These are phyloP conservation scores for Xestia xanthographa DNA, from an alignment of 2,888 invertebrate genomes.

Conservation along the genomic window DNA sequence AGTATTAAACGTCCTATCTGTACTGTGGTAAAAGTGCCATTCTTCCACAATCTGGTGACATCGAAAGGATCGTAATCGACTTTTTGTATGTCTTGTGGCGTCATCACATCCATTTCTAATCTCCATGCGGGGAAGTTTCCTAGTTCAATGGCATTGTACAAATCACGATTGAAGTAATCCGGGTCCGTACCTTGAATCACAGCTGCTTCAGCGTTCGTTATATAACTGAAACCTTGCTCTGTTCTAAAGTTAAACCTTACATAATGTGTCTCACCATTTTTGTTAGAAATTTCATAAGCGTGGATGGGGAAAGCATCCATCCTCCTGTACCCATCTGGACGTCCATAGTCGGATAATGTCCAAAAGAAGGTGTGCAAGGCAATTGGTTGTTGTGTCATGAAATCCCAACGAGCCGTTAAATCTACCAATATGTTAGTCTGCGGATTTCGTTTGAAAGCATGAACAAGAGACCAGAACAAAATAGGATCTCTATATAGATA, in stretches of 20 bases:
- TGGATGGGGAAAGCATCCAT: conserved; percentile 98
- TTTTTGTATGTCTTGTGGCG: conserved; percentile 78
- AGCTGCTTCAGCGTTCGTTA: conserved; percentile 89
- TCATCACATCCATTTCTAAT: conserved; percentile 84
- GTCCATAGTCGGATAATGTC: conserved; percentile 95
- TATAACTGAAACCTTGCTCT: conserved; percentile 94
- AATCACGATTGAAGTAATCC: conserved; percentile 95
- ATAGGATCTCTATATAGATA: conserved; percentile 89
- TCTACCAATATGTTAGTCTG: conserved; percentile 81
- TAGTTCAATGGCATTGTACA: conserved; percentile 95
- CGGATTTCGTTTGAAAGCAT: conserved; percentile 89
- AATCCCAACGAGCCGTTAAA: conserved; percentile 87
- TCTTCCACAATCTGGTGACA: conserved; percentile 84
- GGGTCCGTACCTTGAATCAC: conserved; percentile 93
- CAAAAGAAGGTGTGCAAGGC: conserved; percentile 93
- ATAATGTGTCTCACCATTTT: conserved; percentile 92
- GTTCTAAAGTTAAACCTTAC: conserved; percentile 97
- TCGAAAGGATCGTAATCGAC: conserved; percentile 86
- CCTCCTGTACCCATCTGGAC: conserved; percentile 95
- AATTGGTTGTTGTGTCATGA: conserved; percentile 90
- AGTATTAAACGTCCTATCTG: conserved; percentile 87
- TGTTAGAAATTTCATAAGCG: conserved; percentile 96
- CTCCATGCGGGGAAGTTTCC: conserved; percentile 89
- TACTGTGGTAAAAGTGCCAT: conserved; percentile 86
- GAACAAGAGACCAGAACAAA: conserved; percentile 88